Evolutionary conservation across 2,797 vertebrate species (phyloP).

Genomic region (Helarctos malayanus): DNA sequence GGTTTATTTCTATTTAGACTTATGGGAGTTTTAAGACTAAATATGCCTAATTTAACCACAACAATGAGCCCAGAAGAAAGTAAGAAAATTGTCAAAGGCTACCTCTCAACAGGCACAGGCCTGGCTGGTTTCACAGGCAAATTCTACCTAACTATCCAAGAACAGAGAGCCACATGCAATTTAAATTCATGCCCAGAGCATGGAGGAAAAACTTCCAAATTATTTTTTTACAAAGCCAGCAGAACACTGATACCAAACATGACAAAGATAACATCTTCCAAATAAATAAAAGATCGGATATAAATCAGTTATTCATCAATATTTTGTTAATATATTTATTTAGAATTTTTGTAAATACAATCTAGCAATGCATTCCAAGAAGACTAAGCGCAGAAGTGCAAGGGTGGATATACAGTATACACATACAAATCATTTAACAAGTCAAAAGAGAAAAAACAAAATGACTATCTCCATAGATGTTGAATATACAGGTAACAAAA

Average conservation of each 20-base stretch:
- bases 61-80: neutral
- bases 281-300: neutral
- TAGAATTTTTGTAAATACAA: neutral
- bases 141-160: neutral
- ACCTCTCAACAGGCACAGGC: neutral
- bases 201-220: neutral
- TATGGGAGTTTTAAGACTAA: neutral
- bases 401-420: neutral
- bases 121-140: neutral
- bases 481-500: slow-evolving; percentile 47
- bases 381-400: neutral
- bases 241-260: neutral
- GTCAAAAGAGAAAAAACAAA: neutral
- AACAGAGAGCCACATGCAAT: neutral
- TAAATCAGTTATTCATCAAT: neutral
- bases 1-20: neutral
- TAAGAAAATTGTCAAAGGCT: neutral
- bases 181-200: neutral
- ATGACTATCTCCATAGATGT: neutral
- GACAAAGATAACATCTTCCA: neutral
- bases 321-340: neutral
- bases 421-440: neutral
- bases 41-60: slow-evolving; percentile 11
- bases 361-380: neutral
- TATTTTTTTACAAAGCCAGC: slow-evolving; percentile 25